Evolutionary conservation across 1,140 invertebrate genomes (phyloP), one percentile per base, ranked within the genome.

Genomic region (Lepidurus apus): DNA sequence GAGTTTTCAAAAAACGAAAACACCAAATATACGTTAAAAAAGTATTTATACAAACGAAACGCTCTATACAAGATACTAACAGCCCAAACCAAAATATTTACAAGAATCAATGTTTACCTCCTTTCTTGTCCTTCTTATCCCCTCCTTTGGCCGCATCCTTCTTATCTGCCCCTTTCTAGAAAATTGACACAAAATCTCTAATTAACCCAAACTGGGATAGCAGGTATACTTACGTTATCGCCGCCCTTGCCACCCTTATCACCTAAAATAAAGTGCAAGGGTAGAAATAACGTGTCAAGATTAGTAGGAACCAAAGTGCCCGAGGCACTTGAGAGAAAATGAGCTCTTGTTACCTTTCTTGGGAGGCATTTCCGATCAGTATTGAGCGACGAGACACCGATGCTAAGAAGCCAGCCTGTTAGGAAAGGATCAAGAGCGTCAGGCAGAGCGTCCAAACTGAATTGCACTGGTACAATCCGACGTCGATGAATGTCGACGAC

Each of bases 201-300:
- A 13, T 13, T 21, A 73, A 78, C 13, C 24, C 34, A 21, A 17
- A 4, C 74, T 13, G 74, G 42, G 11, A 43, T 10, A 42, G 9
- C 73, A 78, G 13, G 24, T 43, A 24, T 75, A 45, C 78, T 74
- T 79, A 79, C 78, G 3, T 65, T 65, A 43, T 79, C 78, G 45
- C 73, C 78, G 44, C 78, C 78, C 73, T 79, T 79, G 78, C 78
- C 78, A 26, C 78, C 78, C 75, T 79, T 79, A 42, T 75, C 73
- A 17, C 73, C 78, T 75, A 43, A 42, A 45, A 34, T 11, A 4
- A 45, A 73, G 74, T n/a, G 74, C 11, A n/a, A 77, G 10, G 43
- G 47, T 44, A 8, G 34, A 24, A 42, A 73, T 10, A 42, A 76
- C 7, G 77, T 26, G 7, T 13, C 43, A n/a, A 74, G 17, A 78